Evolutionary conservation across 2,113 vertebrate genomes (phyloP).

Genomic region (Loxodonta africana): DNA sequence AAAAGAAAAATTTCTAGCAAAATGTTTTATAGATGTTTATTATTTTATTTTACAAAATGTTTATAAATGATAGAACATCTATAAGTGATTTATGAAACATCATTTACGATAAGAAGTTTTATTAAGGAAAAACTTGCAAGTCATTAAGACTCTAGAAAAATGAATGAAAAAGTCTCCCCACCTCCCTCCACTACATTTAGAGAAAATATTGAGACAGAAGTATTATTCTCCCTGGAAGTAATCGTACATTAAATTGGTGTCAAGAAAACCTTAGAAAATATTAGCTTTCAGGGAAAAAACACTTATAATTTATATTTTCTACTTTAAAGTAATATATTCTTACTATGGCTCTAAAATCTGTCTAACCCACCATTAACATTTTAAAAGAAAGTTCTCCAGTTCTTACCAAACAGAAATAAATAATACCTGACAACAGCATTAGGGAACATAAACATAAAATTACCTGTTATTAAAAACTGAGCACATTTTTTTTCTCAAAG

Average conservation of each 20-base stretch:
- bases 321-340: conserved; percentile 80
- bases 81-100: conserved; percentile 77
- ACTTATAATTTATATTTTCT: conserved; percentile 78
- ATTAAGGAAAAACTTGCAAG: conserved; percentile 73
- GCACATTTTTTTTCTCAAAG: conserved; percentile 80
- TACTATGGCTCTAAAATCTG: conserved; percentile 81
- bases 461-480: conserved; percentile 90
- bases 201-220: conserved; percentile 66
- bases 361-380: conserved; percentile 81
- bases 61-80: not conserved
- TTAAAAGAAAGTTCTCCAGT: conserved; percentile 80
- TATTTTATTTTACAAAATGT: conserved; percentile 26
- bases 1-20: conserved; percentile 44
- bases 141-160: conserved; percentile 65
- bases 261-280: conserved; percentile 83
- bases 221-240: conserved; percentile 82
- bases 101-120: conserved; percentile 65
- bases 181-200: conserved; percentile 76
- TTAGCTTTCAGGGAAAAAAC: conserved; percentile 79
- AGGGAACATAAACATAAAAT: conserved; percentile 89
- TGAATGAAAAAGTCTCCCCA: not conserved
- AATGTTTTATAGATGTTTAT: not conserved
- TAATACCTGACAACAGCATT: conserved; percentile 86
- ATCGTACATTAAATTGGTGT: conserved; percentile 84
- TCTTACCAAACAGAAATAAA: conserved; percentile 83